Base-by-base conservation (phyloP, 1,140 invertebrate genomes). In the Drosophila orena region DNA sequence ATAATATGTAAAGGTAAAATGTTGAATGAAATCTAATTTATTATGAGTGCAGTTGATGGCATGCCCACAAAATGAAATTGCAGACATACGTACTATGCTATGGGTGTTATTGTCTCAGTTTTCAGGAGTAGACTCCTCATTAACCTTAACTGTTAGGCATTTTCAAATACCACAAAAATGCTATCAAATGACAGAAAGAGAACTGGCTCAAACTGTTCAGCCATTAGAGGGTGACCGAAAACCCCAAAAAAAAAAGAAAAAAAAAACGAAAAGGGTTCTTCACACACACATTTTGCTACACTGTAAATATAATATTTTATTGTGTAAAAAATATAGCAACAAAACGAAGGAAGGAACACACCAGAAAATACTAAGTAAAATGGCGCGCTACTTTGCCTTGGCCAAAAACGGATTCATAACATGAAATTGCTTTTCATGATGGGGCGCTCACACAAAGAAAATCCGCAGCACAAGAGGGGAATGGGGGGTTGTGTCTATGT, bases 291-390 rank as follows among this genome's bases (percentile, higher is more conserved):
- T 77, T 83, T 84, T 77, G 65, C 69, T 79, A 73, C 71, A 84
- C 79, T 84, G 84, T 90, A 84, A 89, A 89, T 89, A 89, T 89
- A 80, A 89, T 89, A 90, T 89, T 89, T 89, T 89, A 89, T 89
- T 89, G 77, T 80, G 72, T 77, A 89, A 84, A 80, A 89, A 80
- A 84, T 71, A 89, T 46, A 80, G 62, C 71, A 77, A 66, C 71
- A 77, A 73, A 43, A 24, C 11, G 10, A 42, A 27, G 12, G 2
- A 43, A 20, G 15, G 11, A 20, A 43, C 38, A 40, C 42, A 42
- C 50, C 47, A 37, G 24, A 68, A 70, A 70, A 30, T 57, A 57
- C 68, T 71, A 70, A 71, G 65, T 70, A 70, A 65, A 65, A 66
- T 73, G 84, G 79, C 64, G 66, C 72, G 72, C 72, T 77, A 70